A percentile compares a stretch with the other conserved stretches of the same genome.
phyloP scores from a whole-genome alignment of 1,140 invertebrate species.

The Maniola jurtina region DNA sequence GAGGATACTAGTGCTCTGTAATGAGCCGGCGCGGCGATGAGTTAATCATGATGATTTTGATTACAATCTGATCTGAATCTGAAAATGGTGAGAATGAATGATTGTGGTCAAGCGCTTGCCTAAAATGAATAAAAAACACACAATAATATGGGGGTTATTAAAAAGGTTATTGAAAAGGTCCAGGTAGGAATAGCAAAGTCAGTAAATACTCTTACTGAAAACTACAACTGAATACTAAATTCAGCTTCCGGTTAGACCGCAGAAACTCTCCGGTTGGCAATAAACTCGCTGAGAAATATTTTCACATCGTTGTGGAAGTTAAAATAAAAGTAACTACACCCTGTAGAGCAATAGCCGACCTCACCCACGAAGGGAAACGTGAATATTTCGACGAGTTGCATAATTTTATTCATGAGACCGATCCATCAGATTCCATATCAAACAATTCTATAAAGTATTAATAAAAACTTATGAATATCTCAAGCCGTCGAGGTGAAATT shows the following conservation, averaged over 20 bases:
- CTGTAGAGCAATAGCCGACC: slow-evolving; percentile 62
- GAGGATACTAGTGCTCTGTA: too few relatives aligned
- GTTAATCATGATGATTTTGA: too few relatives aligned
- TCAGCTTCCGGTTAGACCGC: slow-evolving; percentile 55
- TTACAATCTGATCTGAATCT: too few relatives aligned
- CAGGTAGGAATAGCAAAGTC: too few relatives aligned
- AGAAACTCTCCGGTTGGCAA: slow-evolving; percentile 64
- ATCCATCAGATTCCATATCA: neutral
- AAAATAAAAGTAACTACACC: slow-evolving; percentile 76
- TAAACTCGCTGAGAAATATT: slow-evolving; percentile 72
- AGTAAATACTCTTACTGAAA: slow-evolving; percentile 28
- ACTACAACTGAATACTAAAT: slow-evolving; percentile 29
- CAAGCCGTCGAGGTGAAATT: neutral
- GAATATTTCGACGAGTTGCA: slow-evolving; percentile 11
- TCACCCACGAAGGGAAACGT: slow-evolving; percentile 54
- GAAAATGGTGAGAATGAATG: too few relatives aligned
- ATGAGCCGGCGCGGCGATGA: too few relatives aligned
- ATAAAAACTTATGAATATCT: neutral
- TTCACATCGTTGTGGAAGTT: slow-evolving; percentile 77
- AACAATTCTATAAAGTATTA: neutral
- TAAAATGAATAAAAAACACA: too few relatives aligned
- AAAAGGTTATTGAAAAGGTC: too few relatives aligned
- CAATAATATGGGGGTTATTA: neutral
- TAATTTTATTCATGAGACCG: slow-evolving; percentile 15
- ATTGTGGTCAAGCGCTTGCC: too few relatives aligned